Evolutionary conservation across 2,888 invertebrate genomes (phyloP), one percentile per base, ranked within the genome.

Genomic region (Drosophila acutilabella): DNA sequence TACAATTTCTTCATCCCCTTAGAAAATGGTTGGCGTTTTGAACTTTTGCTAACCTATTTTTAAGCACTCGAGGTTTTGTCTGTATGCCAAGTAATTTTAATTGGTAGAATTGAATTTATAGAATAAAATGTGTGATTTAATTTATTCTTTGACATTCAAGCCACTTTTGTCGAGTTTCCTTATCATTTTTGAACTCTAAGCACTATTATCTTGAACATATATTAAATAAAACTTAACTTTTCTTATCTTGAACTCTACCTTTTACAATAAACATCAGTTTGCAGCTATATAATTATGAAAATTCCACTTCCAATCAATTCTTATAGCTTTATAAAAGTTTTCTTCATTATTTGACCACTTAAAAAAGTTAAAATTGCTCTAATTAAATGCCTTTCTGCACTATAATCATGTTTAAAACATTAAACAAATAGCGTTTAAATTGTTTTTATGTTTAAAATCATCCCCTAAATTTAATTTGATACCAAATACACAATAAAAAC

Each of bases 21-120:
- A n/a, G 5, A 6, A 26, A 26, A 26, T 20, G 3, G 23, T 23
- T 23, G 23, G 23, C 23, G 23, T 23, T 23, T 14, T 30, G 14
- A 13, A 8, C 18, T 41, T 30, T 18, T 41, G 58, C 14, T 58
- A 58, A 58, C 48, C 58, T 58, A 58, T 58, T 58, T 58, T 58
- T n/a, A 23, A 26, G 16, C 26, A 30, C 26, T 40, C 18, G 4
- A 26, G 18, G 16, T n/a, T 18, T 38, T 48, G 23, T 36, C 38
- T 14, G 5, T 48, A 8, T 16, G 18, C 13, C 14, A 10, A 38
- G 45, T 44, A 45, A 44, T 56, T 56, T 56, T 36, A 56, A 45
- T 56, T 36, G 11, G 36, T 13, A 36, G 1, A 30, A 8, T 8
- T 30, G 30, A 30, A 8, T 30, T 30, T 8, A 1, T 1, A 1